Conservation (phyloP, 2,888 invertebrate species). For the Coleophora deauratella region DNA sequence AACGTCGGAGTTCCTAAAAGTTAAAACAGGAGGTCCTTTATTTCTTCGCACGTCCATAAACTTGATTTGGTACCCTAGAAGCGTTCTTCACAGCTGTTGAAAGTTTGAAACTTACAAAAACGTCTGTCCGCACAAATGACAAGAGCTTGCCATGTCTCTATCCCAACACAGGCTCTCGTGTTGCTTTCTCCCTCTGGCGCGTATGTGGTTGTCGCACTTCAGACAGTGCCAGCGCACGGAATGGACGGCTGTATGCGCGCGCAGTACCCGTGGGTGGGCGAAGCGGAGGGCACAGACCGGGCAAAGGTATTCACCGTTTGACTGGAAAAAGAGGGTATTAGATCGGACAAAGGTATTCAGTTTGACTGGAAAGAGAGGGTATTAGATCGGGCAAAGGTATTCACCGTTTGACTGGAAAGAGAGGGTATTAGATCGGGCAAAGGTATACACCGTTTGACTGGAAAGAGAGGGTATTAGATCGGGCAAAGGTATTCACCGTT, state of each 20-base stretch:
- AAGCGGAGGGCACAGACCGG: conserved; percentile 48
- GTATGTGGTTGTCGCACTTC: conserved; percentile 24
- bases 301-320: conserved; percentile 55
- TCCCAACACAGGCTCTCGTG: conserved; percentile 27
- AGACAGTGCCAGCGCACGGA: conserved; percentile 29
- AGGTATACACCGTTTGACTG: conserved; percentile 22
- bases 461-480: conserved; percentile 50
- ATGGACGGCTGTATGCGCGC: conserved; percentile 37
- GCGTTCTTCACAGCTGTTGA: too few species aligned
- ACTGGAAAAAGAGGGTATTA: conserved; percentile 30
- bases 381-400: conserved; percentile 40
- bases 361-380: conserved; percentile 44
- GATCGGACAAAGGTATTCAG: too few species aligned
- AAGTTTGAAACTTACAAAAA: conserved; percentile 46
- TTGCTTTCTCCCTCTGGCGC: conserved; percentile 17
- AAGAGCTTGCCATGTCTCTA: conserved; percentile 16
- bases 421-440: too few species aligned
- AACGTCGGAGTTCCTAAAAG: conserved; percentile 34
- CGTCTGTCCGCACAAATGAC: conserved; percentile 34
- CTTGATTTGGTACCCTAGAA: too few species aligned
- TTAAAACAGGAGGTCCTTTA: not conserved
- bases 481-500: conserved; percentile 52
- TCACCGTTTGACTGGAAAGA: conserved; percentile 63
- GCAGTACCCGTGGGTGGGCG: conserved; percentile 37
- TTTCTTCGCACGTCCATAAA: too few species aligned